Conservation (phyloP, 2,113 vertebrate species). For the Cynopterus brachyotis region DNA sequence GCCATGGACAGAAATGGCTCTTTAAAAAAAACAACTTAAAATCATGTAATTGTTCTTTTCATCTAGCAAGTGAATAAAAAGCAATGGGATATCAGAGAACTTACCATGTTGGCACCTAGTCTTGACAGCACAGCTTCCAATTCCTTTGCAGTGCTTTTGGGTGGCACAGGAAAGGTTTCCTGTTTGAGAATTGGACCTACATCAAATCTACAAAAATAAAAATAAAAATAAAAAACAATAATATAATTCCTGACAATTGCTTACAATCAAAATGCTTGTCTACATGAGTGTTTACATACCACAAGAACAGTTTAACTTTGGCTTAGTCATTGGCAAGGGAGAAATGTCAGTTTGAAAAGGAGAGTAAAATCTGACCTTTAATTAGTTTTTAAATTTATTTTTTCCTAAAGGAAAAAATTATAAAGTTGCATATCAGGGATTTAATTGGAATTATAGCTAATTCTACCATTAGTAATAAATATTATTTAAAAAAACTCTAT, state of each 20-base stretch:
- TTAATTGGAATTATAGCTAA: slow-evolving; percentile 3
- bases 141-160: slow-evolving; percentile 87
- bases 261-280: not conserved
- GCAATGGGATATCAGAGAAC: not conserved
- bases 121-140: slow-evolving; percentile 87
- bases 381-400: not conserved
- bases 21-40: not conserved
- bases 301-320: not conserved
- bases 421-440: not conserved
- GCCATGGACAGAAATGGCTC: not conserved
- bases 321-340: not conserved
- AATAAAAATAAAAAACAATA: slow-evolving; percentile 37
- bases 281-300: not conserved
- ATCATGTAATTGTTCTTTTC: not conserved
- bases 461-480: not conserved
- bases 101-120: slow-evolving; percentile 91
- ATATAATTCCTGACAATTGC: not conserved
- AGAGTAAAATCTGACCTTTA: not conserved
- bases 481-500: not conserved
- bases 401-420: not conserved
- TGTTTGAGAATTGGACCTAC: slow-evolving; percentile 94
- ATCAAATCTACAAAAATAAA: slow-evolving; percentile 89
- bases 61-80: not conserved
- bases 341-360: not conserved
- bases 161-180: slow-evolving; percentile 86